A percentile compares a stretch with the other conserved stretches of the same genome.
These are phyloP conservation scores for Odontomachus brunneus DNA, from an alignment of 1,140 invertebrate species.

Conservation along the genomic window DNA sequence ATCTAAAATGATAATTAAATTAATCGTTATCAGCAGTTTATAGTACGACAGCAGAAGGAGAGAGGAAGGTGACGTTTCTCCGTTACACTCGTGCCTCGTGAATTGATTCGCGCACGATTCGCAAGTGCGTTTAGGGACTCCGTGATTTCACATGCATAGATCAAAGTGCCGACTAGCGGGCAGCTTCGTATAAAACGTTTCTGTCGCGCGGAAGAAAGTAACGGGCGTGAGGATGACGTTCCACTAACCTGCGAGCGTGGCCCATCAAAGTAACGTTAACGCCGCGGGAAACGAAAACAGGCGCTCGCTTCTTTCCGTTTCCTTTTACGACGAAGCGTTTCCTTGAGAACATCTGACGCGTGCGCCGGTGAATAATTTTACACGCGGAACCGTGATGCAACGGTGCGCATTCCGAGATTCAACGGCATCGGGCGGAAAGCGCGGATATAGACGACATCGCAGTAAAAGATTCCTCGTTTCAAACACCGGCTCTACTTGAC, in stretches of 20 bases:
- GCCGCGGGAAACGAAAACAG: conserved; percentile 17
- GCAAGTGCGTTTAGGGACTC: background rate
- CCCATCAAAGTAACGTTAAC: conserved; percentile 34
- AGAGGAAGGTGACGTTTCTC: conserved; percentile 14
- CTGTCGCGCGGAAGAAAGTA: conserved; percentile 33
- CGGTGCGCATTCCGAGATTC: conserved; percentile 20
- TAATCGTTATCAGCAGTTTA: background rate
- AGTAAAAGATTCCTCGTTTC: background rate
- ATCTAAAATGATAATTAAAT: too few species aligned
- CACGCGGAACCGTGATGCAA: conserved; percentile 22
- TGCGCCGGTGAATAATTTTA: conserved; percentile 44
- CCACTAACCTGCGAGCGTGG: background rate
- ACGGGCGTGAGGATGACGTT: background rate
- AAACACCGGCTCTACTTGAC: background rate
- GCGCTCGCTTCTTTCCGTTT: conserved; percentile 14
- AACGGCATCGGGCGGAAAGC: conserved; percentile 24
- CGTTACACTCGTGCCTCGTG: background rate
- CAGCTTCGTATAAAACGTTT: background rate
- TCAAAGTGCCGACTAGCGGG: background rate
- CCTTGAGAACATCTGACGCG: background rate
- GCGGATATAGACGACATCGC: background rate
- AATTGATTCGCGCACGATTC: conserved; percentile 7
- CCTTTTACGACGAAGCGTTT: conserved; percentile 34
- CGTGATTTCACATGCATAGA: background rate
- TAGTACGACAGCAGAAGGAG: background rate